A percentile compares a stretch with the other conserved stretches of the same genome.
phyloP scores from a whole-genome alignment of 2,888 invertebrate species.

The Auanema freiburgensis region DNA sequence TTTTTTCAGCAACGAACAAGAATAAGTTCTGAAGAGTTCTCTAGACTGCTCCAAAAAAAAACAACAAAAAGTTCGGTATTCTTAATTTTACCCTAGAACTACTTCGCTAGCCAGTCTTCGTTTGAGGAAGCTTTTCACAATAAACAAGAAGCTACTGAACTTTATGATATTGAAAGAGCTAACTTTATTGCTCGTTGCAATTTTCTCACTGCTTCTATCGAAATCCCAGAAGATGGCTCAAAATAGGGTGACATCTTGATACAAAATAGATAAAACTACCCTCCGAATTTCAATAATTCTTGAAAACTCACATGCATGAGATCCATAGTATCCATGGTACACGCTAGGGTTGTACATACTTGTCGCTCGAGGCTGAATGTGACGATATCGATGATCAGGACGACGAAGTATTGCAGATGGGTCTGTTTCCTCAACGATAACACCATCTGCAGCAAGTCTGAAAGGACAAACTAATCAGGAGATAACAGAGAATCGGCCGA shows the following conservation, averaged over 20 bases:
- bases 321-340: constrained; percentile 41
- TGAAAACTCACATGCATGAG: constrained; percentile 41
- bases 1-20: too few relatives aligned
- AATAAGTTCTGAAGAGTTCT: too few relatives aligned
- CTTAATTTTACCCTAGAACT: too few relatives aligned
- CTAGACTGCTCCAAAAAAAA: too few relatives aligned
- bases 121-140: neutral
- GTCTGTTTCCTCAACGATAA: constrained; percentile 49
- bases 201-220: too few relatives aligned
- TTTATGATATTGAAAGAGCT: too few relatives aligned
- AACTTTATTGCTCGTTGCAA: neutral
- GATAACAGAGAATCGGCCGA: neutral
- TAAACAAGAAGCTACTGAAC: neutral
- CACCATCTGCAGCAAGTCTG: constrained; percentile 39
- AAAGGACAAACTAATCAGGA: constrained; percentile 3
- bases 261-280: too few relatives aligned
- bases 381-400: constrained; percentile 16
- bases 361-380: constrained; percentile 28
- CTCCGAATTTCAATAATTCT: neutral
- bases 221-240: too few relatives aligned
- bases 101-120: too few relatives aligned
- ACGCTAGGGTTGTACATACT: constrained; percentile 45
- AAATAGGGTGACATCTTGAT: too few relatives aligned
- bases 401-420: constrained; percentile 29
- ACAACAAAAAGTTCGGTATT: too few relatives aligned